Conservation (phyloP, 2,113 vertebrate species). For the Rutilus rutilus region DNA sequence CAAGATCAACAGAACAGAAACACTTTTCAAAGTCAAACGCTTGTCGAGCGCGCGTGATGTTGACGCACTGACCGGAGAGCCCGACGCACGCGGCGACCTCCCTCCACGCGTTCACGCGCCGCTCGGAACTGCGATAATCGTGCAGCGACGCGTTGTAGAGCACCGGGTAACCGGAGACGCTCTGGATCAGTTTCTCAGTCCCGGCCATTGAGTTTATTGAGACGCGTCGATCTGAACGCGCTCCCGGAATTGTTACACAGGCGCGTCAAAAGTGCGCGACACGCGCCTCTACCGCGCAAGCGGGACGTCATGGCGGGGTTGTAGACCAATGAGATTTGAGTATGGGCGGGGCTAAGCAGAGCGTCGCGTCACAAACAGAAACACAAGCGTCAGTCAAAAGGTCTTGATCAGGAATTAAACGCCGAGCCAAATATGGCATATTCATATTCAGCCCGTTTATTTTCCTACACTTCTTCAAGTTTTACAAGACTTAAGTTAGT, state of each 20-base stretch:
- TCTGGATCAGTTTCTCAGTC: slow-evolving; percentile 5
- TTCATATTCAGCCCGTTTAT: background rate
- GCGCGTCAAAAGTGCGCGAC: slow-evolving; percentile 26
- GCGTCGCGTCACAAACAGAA: slow-evolving; percentile 18
- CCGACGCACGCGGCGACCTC: slow-evolving; percentile 64
- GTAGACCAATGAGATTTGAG: background rate
- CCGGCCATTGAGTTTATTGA: slow-evolving; percentile 17
- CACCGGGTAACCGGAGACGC: slow-evolving; percentile 59
- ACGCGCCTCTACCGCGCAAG: background rate
- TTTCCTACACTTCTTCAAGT: background rate
- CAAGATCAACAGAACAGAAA: background rate
- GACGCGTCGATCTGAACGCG: background rate
- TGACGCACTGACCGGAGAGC: slow-evolving; percentile 66
- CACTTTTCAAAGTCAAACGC: background rate
- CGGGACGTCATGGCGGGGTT: slow-evolving; percentile 32
- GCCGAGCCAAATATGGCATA: background rate
- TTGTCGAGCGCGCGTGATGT: background rate
- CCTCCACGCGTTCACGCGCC: slow-evolving; percentile 68
- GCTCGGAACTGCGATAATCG: slow-evolving; percentile 72
- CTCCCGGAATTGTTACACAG: background rate
- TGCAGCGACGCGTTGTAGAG: slow-evolving; percentile 72
- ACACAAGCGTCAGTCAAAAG: background rate
- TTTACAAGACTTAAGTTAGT: background rate
- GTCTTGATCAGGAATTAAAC: background rate
- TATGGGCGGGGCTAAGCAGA: background rate